Conservation (phyloP, 2,888 invertebrate species). For the Drosophila yooni region DNA sequence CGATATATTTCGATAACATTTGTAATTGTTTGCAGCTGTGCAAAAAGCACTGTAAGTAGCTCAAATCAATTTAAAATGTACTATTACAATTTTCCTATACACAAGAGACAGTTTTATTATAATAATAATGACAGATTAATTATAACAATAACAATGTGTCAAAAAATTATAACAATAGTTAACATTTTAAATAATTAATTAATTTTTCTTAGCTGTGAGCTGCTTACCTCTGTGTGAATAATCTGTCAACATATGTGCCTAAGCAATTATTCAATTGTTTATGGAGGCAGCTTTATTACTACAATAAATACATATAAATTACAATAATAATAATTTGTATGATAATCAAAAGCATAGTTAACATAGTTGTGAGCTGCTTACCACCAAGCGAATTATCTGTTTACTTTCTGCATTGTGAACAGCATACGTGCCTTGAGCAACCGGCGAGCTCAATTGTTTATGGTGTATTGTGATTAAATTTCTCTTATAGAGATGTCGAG, state of each 20-base stretch:
- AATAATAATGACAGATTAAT: not conserved
- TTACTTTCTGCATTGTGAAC: slow-evolving; percentile 6
- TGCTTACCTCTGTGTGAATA: not conserved
- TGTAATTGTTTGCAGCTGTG: not conserved
- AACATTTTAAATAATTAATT: not conserved
- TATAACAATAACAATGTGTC: not conserved
- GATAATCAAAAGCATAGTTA: not conserved
- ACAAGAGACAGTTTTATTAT: not conserved
- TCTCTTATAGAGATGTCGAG: slow-evolving; percentile 61
- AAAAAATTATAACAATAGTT: not conserved
- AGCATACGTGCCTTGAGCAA: slow-evolving; percentile 17
- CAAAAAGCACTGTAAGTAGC: not conserved
- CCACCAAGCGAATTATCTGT: not conserved
- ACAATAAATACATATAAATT: not conserved
- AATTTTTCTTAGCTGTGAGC: not conserved
- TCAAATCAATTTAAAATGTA: not conserved
- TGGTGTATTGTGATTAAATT: slow-evolving; percentile 1
- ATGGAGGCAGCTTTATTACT: too few relatives aligned
- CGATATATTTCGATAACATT: slow-evolving; percentile 2
- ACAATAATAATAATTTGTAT: not conserved
- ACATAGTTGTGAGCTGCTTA: not conserved
- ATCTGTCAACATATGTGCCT: too few relatives aligned
- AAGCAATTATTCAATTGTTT: too few relatives aligned
- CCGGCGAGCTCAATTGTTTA: slow-evolving; percentile 28
- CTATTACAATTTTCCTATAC: not conserved